Conservation (phyloP, 2,113 vertebrate species). For the Amblyornis subalaris region DNA sequence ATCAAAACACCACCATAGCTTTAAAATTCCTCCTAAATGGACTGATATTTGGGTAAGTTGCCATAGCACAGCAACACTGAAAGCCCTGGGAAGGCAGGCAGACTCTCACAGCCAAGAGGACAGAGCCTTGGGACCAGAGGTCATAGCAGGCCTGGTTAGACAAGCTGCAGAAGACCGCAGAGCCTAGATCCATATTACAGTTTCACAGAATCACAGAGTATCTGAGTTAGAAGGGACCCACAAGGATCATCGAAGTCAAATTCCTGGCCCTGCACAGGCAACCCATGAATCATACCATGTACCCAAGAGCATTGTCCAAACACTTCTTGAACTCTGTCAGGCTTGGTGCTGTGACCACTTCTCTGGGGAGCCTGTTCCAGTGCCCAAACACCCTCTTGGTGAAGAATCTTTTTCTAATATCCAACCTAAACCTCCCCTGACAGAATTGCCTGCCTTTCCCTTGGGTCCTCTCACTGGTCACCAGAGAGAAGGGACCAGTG, state of each 20-base stretch:
- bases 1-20: not conserved
- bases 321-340: not conserved
- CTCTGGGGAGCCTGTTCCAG: not conserved
- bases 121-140: not conserved
- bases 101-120: not conserved
- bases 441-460: not conserved
- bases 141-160: not conserved
- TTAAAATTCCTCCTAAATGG: not conserved
- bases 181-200: not conserved
- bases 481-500: not conserved
- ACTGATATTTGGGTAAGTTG: not conserved
- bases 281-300: not conserved
- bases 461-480: not conserved
- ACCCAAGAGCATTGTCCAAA: rapidly evolving
- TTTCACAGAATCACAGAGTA: not conserved
- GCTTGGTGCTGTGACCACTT: not conserved
- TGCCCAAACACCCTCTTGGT: not conserved
- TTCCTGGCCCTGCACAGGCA: not conserved
- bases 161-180: not conserved
- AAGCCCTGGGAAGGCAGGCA: not conserved
- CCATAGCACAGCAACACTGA: not conserved
- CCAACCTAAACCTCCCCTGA: not conserved
- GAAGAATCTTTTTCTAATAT: not conserved
- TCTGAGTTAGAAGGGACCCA: not conserved
- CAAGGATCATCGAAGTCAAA: not conserved